Base-by-base conservation (phyloP, 2,113 vertebrate species). In the Dunckerocampus dactyliophorus region DNA sequence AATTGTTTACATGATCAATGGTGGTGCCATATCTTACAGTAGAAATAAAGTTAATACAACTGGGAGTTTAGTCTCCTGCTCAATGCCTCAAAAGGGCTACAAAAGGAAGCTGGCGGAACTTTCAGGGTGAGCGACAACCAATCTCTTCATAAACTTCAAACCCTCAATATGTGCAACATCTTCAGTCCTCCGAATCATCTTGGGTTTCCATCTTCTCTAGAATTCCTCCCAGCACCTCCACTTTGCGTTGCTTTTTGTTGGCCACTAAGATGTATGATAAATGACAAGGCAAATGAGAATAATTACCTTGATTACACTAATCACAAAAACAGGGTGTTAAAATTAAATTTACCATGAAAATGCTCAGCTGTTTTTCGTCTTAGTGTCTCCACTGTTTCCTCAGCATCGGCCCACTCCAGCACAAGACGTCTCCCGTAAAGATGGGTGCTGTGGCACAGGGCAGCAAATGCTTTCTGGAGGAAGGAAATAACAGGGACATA, bases 381-480 rank as follows among this genome's bases (percentile, higher is more conserved):
- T 74, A 99, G 79, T 21, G 90, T 79, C 65, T 96, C 96, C 28
- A 99, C 84, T 0, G 92, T 95, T 57, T 95, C 94, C 74, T 95
- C 94, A 0, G 93, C 69, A 52, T 97, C 94, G 0, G 97, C 97
- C 96, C 96, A 99, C 78, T 99, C 97, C 75, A 99, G 77, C 53
- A 99, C 96, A 67, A 99, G 90, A 67, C 96, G 90, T 47, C 96
- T 92, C 51, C 96, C 96, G 0, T 97, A 99, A 78, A 99, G 62
- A 89, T 99, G 97, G 0, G 97, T 99, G 85, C 96, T 99, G 87
- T 98, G 96, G 81, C 97, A 98, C 65, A 99, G 89, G 0, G 96
- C 95, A 0, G 62, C 80, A 87, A 99, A 98, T 0, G 97, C 97
- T 92, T 92, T 96, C 96, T 99, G 43, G 46, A 34, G 20, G 19